Percentiles rank a stretch among this genome's conserved stretches.
phyloP scores from a whole-genome alignment of 2,888 invertebrate genomes.

The Synanthedon tipuliformis region DNA sequence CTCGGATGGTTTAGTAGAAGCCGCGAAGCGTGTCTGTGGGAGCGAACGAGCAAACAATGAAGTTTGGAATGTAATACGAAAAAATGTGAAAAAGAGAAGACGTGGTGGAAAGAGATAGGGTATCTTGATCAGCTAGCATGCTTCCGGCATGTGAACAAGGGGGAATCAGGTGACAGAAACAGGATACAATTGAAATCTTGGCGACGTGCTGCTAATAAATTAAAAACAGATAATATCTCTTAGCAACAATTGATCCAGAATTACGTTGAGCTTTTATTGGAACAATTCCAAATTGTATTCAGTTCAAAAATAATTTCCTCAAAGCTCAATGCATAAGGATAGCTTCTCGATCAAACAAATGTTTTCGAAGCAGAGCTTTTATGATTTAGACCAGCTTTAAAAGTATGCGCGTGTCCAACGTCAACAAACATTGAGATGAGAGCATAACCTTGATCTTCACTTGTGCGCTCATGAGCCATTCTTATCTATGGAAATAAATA shows the following conservation, averaged over 20 bases:
- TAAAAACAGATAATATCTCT: constrained; percentile 6
- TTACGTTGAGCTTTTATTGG: constrained; percentile 6
- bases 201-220: too few relatives aligned
- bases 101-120: constrained; percentile 16
- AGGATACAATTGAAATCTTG: too few relatives aligned
- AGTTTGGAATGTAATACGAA: constrained; percentile 54
- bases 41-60: constrained; percentile 44
- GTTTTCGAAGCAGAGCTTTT: too few relatives aligned
- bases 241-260: constrained; percentile 5
- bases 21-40: constrained; percentile 48
- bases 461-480: constrained; percentile 15
- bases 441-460: constrained; percentile 28
- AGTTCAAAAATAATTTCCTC: too few relatives aligned
- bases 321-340: too few relatives aligned
- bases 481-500: constrained; percentile 14
- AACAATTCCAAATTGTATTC: constrained; percentile 4
- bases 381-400: too few relatives aligned
- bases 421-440: not conserved
- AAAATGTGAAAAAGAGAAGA: constrained; percentile 26
- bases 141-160: constrained; percentile 30
- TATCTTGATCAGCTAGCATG: constrained; percentile 17
- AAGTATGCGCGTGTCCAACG: not conserved
- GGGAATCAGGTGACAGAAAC: constrained; percentile 9
- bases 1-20: constrained; percentile 15
- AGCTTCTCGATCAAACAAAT: too few relatives aligned